phyloP scores from a whole-genome alignment of 2,888 invertebrate genomes.

The Callinectes sapidus region DNA sequence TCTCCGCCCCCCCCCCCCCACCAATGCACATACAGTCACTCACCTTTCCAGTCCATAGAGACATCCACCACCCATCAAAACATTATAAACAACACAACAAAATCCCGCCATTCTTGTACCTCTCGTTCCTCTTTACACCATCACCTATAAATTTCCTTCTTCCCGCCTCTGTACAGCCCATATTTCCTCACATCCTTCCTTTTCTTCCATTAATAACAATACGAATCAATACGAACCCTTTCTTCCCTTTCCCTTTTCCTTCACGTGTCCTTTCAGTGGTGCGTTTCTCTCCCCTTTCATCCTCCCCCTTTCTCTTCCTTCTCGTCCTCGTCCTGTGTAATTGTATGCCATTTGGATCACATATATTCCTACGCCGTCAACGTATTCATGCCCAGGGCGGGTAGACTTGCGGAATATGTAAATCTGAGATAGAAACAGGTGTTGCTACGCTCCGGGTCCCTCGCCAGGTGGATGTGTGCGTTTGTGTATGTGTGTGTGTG shows the following conservation, averaged over 20 bases:
- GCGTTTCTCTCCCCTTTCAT: neutral
- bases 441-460: conserved; percentile 12
- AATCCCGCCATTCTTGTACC: neutral
- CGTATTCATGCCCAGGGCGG: conserved; percentile 25
- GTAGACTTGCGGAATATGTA: conserved; percentile 41
- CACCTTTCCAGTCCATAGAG: neutral
- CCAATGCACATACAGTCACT: no score
- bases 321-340: conserved; percentile 35
- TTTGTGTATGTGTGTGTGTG: conserved; percentile 9
- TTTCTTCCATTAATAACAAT: neutral
- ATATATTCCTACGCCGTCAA: conserved; percentile 18
- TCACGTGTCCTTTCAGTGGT: neutral
- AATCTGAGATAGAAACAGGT: conserved; percentile 43
- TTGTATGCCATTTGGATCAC: conserved; percentile 35
- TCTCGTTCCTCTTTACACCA: neutral
- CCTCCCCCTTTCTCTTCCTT: conserved; percentile 10
- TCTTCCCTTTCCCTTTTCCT: neutral
- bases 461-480: conserved; percentile 13
- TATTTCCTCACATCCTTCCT: neutral
- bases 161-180: neutral
- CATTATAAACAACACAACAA: neutral
- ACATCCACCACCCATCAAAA: neutral
- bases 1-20: neutral
- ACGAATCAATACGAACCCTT: conserved; percentile 4
- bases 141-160: neutral